Percentiles rank a stretch among this genome's conserved stretches.
Evolutionary conservation across 2,797 vertebrate species (phyloP).

Genomic region (Acomys russatus): DNA sequence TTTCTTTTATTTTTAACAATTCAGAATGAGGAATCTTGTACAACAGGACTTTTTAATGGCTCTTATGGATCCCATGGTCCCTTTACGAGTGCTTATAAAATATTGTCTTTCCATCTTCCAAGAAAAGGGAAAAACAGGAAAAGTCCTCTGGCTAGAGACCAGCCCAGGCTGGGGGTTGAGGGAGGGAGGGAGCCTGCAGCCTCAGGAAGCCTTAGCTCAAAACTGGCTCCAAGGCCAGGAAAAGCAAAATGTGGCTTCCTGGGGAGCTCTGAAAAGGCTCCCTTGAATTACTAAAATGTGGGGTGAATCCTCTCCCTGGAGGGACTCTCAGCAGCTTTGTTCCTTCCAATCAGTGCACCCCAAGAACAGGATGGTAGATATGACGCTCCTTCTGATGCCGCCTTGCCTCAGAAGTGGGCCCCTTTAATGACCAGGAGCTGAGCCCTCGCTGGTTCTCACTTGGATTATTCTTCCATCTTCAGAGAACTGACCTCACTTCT

Average conservation of each 20-base stretch:
- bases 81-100: constrained; percentile 35
- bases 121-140: not conserved
- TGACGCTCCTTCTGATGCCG: fast-evolving
- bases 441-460: not conserved
- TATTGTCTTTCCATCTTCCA: not conserved
- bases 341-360: not conserved
- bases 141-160: not conserved
- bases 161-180: not conserved
- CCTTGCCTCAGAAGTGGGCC: not conserved
- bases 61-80: not conserved
- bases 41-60: constrained; percentile 25
- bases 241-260: not conserved
- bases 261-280: not conserved
- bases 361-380: not conserved
- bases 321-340: not conserved
- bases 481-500: not conserved
- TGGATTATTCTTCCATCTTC: not conserved
- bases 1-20: constrained; percentile 57
- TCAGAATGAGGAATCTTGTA: constrained; percentile 46
- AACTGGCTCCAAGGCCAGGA: not conserved
- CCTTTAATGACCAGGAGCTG: not conserved
- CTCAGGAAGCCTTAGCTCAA: not conserved
- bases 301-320: not conserved
- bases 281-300: not conserved
- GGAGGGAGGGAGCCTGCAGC: not conserved